Evolutionary conservation across 2,113 vertebrate species (phyloP).

Genomic region (Callithrix jacchus): DNA sequence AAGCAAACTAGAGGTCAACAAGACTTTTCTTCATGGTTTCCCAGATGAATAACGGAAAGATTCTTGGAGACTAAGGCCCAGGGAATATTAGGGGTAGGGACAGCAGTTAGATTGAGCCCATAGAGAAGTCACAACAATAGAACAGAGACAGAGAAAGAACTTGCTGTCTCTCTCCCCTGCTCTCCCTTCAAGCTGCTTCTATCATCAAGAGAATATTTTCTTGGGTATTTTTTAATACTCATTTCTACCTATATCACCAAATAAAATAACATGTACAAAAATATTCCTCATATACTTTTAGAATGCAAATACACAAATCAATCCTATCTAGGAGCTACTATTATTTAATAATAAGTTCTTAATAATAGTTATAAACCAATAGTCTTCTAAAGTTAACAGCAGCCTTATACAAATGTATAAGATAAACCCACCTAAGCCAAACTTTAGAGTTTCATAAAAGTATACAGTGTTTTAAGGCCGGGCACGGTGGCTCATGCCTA

Average conservation of each 20-base stretch:
- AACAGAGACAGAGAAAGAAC: slow-evolving; percentile 42
- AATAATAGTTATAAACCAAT: slow-evolving; percentile 30
- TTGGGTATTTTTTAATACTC: slow-evolving; percentile 39
- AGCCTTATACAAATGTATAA: not conserved
- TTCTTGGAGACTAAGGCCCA: not conserved
- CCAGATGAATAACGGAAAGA: slow-evolving; percentile 10
- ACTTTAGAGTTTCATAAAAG: slow-evolving; percentile 30
- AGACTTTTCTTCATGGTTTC: slow-evolving; percentile 8
- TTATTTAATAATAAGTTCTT: slow-evolving; percentile 11
- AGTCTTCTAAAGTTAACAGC: slow-evolving; percentile 25
- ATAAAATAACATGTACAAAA: not conserved
- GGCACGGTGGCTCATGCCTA: too few species aligned
- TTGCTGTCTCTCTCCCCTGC: not conserved
- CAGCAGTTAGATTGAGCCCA: not conserved
- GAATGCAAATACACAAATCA: slow-evolving; percentile 11
- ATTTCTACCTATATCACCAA: slow-evolving; percentile 31
- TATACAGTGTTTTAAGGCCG: not conserved
- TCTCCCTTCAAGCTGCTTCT: slow-evolving; percentile 46
- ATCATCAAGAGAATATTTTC: slow-evolving; percentile 36
- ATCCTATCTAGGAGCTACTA: not conserved
- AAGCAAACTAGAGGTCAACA: slow-evolving; percentile 7
- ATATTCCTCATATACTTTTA: not conserved
- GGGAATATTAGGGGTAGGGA: not conserved
- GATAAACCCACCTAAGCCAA: slow-evolving; percentile 12
- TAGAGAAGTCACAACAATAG: not conserved